These are phyloP conservation scores for Agrilus cyanescens DNA, from an alignment of 2,888 invertebrate genomes.

Conservation along the genomic window DNA sequence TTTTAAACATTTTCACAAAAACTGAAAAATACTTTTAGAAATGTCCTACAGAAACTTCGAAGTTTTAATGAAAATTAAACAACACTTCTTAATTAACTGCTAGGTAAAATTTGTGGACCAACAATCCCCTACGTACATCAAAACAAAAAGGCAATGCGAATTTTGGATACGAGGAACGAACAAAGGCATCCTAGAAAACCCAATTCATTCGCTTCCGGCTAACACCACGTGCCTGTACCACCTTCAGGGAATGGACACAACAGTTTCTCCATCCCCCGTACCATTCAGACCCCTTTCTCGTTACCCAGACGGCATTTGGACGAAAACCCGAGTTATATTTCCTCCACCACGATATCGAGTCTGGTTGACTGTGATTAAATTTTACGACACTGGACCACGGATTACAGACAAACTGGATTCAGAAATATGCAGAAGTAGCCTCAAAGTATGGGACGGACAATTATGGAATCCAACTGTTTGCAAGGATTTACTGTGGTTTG, in stretches of 20 bases:
- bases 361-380: conserved; percentile 79
- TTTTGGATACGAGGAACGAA: conserved; percentile 75
- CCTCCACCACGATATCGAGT: conserved; percentile 62
- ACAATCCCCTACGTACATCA: conserved; percentile 72
- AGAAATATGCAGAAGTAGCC: conserved; percentile 70
- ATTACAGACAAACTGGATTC: conserved; percentile 55
- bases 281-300: conserved; percentile 47
- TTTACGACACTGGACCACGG: conserved; percentile 58
- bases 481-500: conserved; percentile 72
- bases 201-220: conserved; percentile 73
- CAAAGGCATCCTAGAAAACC: conserved; percentile 70
- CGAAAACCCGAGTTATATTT: conserved; percentile 40
- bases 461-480: conserved; percentile 63
- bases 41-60: too few species aligned
- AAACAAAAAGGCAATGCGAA: conserved; percentile 73
- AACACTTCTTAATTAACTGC: conserved; percentile 22
- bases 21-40: too few species aligned
- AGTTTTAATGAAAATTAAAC: too few species aligned
- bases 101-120: conserved; percentile 77
- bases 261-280: conserved; percentile 36
- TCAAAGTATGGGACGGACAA: conserved; percentile 81
- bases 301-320: conserved; percentile 37
- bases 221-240: conserved; percentile 85
- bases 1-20: too few species aligned
- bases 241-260: conserved; percentile 55